Evolutionary conservation across 2,888 invertebrate species (phyloP), one percentile per base, ranked within the genome.

Genomic region (Bugula neritina): DNA sequence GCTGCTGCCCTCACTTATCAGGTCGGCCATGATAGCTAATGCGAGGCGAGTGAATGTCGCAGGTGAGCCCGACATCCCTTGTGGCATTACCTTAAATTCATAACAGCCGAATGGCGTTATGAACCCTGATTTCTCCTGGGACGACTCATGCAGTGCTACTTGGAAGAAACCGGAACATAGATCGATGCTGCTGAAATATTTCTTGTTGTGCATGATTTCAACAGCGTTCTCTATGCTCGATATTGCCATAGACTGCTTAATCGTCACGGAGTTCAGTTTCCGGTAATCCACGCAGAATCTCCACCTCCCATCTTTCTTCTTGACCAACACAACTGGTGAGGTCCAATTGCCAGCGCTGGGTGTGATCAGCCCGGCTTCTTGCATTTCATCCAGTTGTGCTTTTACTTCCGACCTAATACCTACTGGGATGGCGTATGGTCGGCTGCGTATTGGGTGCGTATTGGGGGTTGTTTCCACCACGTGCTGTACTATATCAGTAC

Each of bases 231-330:
- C 63, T 3, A 63, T 63, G 13, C 25, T 25, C 5, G 63, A 25
- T 29, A 63, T 2, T 13, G 34, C 63, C 63, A 63, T 63, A 31
- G 29, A 29, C 3, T 63, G 63, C n/a, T 63, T 31, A 10, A 63
- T 17, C 5, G 43, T 43, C 17, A 43, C 23, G 25, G 55, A 10
- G 23, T 55, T 55, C 55, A 55, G 23, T n/a, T 63, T 63, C 17
- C 63, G 3, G 27, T 63, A 63, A 31, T 63, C 63, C 34, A 63
- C 63, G n/a, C 63, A 31, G 63, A 63, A 63, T 31, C 63, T 63
- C 63, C 63, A 63, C 31, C 10, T 29, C 10, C 31, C 31, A 63
- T 63, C 63, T 27, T 63, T 63, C 63, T 63, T 63, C 31, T 63
- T 63, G 31, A 63, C 63, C 5, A 63, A n/a, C 27, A 63, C 63